Conservation (phyloP, 1,140 invertebrate species). For the Coptotermes formosanus region DNA sequence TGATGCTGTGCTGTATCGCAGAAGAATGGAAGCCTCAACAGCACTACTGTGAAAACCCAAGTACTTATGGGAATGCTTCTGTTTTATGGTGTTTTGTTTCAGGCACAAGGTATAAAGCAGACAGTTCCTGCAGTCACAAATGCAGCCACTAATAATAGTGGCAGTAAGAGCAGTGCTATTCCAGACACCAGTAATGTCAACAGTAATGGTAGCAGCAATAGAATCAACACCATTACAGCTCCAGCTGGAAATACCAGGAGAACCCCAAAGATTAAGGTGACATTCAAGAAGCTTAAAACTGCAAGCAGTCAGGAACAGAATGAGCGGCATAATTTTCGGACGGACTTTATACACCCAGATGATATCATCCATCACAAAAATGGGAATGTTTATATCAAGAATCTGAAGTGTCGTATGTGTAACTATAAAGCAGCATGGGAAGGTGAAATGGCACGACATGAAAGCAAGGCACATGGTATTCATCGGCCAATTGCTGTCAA, state of each 20-base stretch:
- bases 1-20: too few relatives aligned
- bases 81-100: not conserved
- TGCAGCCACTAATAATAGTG: not conserved
- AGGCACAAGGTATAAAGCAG: not conserved
- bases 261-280: constrained; percentile 40
- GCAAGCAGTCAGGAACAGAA: constrained; percentile 37
- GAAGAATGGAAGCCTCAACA: too few relatives aligned
- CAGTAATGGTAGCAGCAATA: not conserved
- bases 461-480: constrained; percentile 51
- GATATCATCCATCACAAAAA: constrained; percentile 50
- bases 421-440: constrained; percentile 56
- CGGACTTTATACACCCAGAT: constrained; percentile 53
- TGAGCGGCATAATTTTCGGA: constrained; percentile 42
- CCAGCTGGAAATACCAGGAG: constrained; percentile 30
- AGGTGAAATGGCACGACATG: constrained; percentile 56
- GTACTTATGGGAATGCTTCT: too few relatives aligned
- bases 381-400: constrained; percentile 50
- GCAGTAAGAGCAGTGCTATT: not conserved
- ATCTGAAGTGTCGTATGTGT: constrained; percentile 52
- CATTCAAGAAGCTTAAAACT: constrained; percentile 41
- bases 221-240: not conserved
- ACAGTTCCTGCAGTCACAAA: not conserved
- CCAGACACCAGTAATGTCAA: not conserved
- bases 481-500: not conserved
- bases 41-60: too few relatives aligned